Conservation (phyloP, 2,113 vertebrate species). For the Canis aureus region DNA sequence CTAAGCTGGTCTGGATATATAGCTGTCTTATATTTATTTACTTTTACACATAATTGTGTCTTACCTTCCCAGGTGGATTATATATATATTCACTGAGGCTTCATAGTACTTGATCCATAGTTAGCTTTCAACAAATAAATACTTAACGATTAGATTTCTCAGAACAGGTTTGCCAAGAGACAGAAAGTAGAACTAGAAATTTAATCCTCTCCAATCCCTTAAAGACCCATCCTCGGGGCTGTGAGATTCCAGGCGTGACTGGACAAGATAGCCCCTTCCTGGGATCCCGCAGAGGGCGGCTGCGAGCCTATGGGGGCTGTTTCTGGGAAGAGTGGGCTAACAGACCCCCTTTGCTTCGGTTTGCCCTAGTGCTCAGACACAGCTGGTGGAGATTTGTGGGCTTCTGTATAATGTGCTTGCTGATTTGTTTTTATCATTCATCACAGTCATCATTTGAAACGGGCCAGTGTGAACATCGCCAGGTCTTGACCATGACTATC, state of each 20-base stretch:
- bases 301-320: neutral
- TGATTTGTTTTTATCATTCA: neutral
- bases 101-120: neutral
- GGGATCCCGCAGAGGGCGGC: neutral
- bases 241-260: neutral
- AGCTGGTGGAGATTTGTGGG: neutral
- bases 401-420: neutral
- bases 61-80: neutral
- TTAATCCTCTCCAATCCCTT: neutral
- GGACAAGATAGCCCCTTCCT: neutral
- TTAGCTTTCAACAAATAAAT: constrained; percentile 3
- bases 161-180: neutral
- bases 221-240: neutral
- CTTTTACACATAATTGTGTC: neutral
- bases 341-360: neutral
- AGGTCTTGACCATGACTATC: neutral
- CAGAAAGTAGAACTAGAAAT: neutral
- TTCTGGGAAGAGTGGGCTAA: neutral
- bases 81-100: neutral
- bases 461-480: neutral
- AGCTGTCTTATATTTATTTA: neutral
- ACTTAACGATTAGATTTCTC: neutral
- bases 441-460: neutral
- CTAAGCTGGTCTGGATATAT: neutral
- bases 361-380: neutral